Percentiles rank a stretch among this genome's conserved stretches.
Evolutionary conservation across 2,113 vertebrate species (phyloP).

Genomic region (Amazona guildingii): DNA sequence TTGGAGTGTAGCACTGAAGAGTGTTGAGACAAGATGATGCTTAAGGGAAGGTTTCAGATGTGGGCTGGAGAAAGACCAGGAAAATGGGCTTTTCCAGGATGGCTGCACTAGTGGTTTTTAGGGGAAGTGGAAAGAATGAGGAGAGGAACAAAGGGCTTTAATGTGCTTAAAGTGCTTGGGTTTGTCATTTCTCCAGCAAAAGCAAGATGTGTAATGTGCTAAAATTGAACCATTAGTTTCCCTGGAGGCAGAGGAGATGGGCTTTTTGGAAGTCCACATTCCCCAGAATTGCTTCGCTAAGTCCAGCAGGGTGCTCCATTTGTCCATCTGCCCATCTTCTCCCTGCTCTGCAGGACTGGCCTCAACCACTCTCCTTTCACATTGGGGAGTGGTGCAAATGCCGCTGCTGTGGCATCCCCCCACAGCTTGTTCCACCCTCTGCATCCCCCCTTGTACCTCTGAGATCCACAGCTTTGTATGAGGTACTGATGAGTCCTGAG

Average conservation of each 20-base stretch:
- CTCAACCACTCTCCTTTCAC: not conserved
- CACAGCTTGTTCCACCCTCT: not conserved
- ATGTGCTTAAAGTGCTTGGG: slow-evolving; percentile 24
- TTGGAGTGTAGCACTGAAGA: not conserved
- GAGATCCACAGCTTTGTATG: not conserved
- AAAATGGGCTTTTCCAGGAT: not conserved
- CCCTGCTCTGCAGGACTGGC: not conserved
- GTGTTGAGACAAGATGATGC: fast-evolving
- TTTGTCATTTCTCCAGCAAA: not conserved
- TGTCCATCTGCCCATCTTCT: not conserved
- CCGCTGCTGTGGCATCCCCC: not conserved
- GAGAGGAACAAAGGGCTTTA: slow-evolving; percentile 39
- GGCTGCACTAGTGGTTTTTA: not conserved
- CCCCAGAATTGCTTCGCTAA: not conserved
- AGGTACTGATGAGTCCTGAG: not conserved
- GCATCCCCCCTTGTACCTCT: not conserved
- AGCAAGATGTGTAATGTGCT: not conserved
- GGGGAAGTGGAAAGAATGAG: slow-evolving; percentile 55
- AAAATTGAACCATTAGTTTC: not conserved
- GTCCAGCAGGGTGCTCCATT: not conserved
- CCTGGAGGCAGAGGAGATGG: not conserved
- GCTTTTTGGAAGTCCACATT: not conserved
- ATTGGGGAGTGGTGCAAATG: not conserved
- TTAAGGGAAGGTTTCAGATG: not conserved
- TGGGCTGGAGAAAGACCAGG: not conserved